Evolutionary conservation across 1,140 invertebrate genomes (phyloP).

Genomic region (Calliphora vicina): DNA sequence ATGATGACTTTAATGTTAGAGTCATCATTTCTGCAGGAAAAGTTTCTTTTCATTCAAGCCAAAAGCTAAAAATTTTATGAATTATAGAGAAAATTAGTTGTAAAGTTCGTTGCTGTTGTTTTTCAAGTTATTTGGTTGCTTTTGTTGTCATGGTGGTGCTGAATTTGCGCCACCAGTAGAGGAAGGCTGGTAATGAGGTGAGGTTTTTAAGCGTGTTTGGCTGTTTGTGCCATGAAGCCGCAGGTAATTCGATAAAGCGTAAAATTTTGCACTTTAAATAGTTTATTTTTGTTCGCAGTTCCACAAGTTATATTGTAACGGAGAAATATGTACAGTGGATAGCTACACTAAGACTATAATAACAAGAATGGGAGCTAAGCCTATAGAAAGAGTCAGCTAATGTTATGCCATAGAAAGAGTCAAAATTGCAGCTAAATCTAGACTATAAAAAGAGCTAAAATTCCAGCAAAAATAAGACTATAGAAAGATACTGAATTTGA

Average conservation of each 20-base stretch:
- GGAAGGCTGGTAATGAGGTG: neutral
- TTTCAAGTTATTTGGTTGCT: neutral
- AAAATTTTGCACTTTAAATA: neutral
- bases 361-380: too few species aligned
- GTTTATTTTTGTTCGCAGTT: neutral
- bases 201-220: neutral
- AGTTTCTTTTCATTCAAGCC: neutral
- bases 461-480: too few species aligned
- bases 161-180: neutral
- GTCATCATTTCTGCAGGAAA: neutral
- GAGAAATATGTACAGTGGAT: too few species aligned
- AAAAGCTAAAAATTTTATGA: neutral
- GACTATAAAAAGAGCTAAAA: too few species aligned
- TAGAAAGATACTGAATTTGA: too few species aligned
- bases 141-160: neutral
- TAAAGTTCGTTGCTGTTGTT: too few species aligned
- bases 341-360: too few species aligned
- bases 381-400: too few species aligned
- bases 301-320: too few species aligned
- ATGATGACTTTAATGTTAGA: neutral
- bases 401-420: too few species aligned
- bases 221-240: neutral
- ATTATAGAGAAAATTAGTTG: neutral
- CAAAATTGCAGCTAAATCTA: too few species aligned
- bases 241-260: conserved; percentile 30